These are phyloP conservation scores for Osmerus eperlanus DNA, from an alignment of 2,113 vertebrate species.

Conservation along the genomic window DNA sequence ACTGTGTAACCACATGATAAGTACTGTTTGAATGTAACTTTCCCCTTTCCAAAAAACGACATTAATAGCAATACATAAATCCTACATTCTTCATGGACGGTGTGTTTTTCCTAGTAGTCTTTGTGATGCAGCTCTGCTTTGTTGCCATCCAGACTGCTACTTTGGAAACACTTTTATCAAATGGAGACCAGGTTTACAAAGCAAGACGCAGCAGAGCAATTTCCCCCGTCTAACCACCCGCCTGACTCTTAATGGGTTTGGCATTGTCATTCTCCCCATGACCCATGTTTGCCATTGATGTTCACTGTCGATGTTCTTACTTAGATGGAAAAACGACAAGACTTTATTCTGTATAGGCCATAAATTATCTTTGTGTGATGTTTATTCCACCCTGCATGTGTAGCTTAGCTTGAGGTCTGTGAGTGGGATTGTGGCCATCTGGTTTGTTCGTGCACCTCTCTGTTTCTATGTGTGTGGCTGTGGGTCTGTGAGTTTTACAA, in stretches of 20 bases:
- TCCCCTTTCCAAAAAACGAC: conserved; percentile 6
- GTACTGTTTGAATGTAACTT: neutral
- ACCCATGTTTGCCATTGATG: conserved; percentile 15
- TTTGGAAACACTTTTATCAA: conserved; percentile 19
- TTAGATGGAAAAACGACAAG: conserved; percentile 21
- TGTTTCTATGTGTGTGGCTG: neutral
- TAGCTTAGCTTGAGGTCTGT: conserved; percentile 2
- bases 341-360: conserved; percentile 15
- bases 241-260: conserved; percentile 19
- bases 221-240: conserved; percentile 30
- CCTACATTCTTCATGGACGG: conserved; percentile 8
- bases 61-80: conserved; percentile 1
- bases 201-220: conserved; percentile 33
- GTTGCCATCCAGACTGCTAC: conserved; percentile 25
- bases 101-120: conserved; percentile 21
- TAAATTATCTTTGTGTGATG: conserved; percentile 17
- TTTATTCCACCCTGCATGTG: conserved; percentile 29
- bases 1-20: conserved; percentile 1
- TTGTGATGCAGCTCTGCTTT: conserved; percentile 11
- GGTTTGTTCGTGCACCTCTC: conserved; percentile 22
- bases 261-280: conserved; percentile 20
- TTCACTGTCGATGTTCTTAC: conserved; percentile 24
- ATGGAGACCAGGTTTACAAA: conserved; percentile 20
- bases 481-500: conserved; percentile 19
- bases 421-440: conserved; percentile 25